Evolutionary conservation across 2,113 vertebrate genomes (phyloP).

Genomic region (Chaetorhynchus papuensis): DNA sequence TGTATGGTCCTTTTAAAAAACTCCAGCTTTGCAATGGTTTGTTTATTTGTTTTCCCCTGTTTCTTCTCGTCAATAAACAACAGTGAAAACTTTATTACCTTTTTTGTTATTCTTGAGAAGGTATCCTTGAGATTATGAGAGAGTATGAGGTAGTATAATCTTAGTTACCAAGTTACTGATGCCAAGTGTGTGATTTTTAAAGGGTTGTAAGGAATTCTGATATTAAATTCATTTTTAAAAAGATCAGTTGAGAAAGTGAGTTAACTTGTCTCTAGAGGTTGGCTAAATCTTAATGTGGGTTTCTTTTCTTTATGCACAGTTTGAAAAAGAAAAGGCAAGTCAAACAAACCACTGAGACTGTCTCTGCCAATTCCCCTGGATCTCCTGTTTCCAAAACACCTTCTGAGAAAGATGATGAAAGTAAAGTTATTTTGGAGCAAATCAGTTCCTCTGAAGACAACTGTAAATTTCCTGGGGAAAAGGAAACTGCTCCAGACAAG

Average conservation of each 20-base stretch:
- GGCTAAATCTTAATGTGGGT: background rate
- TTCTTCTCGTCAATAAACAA: background rate
- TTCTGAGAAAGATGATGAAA: conserved; percentile 66
- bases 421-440: conserved; percentile 67
- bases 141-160: background rate
- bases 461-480: conserved; percentile 57
- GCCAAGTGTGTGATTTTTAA: background rate
- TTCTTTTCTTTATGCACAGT: conserved; percentile 34
- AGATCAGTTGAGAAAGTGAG: background rate
- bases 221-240: background rate
- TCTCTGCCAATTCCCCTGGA: conserved; percentile 35
- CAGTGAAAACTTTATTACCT: background rate
- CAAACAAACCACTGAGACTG: conserved; percentile 70
- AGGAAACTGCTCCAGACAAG: conserved; percentile 64
- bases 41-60: background rate
- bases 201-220: background rate
- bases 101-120: background rate
- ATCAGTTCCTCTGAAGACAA: conserved; percentile 65
- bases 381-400: conserved; percentile 47
- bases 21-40: background rate
- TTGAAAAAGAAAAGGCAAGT: conserved; percentile 78
- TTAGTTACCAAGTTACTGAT: background rate
- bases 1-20: background rate
- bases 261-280: background rate
- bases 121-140: background rate